Evolutionary conservation across 2,888 invertebrate species (phyloP).

Genomic region (Hedya salicella): DNA sequence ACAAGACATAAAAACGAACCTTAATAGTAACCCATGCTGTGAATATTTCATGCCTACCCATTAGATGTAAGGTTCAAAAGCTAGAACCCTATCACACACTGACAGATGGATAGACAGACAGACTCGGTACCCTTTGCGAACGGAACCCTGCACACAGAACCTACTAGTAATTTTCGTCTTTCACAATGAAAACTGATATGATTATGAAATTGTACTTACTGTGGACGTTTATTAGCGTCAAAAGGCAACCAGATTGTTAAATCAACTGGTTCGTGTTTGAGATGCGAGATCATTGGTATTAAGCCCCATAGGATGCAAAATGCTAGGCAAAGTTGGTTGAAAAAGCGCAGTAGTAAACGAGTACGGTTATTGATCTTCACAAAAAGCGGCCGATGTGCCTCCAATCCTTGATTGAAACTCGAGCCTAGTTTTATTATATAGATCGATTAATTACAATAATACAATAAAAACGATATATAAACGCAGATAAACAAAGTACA

Average conservation of each 20-base stretch:
- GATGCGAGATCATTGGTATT: constrained; percentile 58
- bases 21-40: too few species aligned
- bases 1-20: too few species aligned
- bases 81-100: too few species aligned
- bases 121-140: too few species aligned
- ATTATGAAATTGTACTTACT: constrained; percentile 55
- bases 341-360: constrained; percentile 52
- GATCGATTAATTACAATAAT: too few species aligned
- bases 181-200: neutral
- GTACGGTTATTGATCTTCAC: constrained; percentile 52
- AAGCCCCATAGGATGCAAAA: constrained; percentile 64
- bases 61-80: too few species aligned
- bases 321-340: constrained; percentile 55
- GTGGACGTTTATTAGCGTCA: constrained; percentile 55
- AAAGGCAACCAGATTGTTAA: constrained; percentile 70
- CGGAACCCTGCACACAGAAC: too few species aligned
- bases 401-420: constrained; percentile 58
- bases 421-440: constrained; percentile 53
- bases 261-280: constrained; percentile 58
- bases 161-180: neutral
- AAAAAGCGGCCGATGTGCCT: constrained; percentile 54
- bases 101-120: too few species aligned
- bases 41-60: too few species aligned
- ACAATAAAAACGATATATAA: too few species aligned
- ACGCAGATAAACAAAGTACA: too few species aligned